Evolutionary conservation across 2,797 vertebrate species (phyloP), one percentile per base, ranked within the genome.

Genomic region (Silurus lanzhouensis): DNA sequence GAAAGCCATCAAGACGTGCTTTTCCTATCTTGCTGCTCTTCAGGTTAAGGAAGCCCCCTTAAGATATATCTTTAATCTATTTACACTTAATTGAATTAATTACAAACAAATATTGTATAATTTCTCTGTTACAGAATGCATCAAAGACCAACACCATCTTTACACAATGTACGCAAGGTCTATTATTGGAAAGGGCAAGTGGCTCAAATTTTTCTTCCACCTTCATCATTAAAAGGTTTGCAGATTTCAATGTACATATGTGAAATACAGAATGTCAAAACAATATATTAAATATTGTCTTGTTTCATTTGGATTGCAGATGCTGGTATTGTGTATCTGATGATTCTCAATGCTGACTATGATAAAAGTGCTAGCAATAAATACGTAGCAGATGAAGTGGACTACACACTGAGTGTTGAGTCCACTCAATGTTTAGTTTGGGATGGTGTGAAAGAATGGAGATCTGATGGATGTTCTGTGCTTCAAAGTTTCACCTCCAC

Each of bases 21-120:
- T 96, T 97, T 91, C 96, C 96, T 14, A 72, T 97, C 90, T 87
- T 95, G 93, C 79, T 97, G 80, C 93, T 97, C 63, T 92, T 96
- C 83, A 96, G 97, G 96, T 97, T 31, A 74, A 74, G 17, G 8
- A 17, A 60, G 1, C 20, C 14, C 12, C 10, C 22, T 22, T 25
- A 63, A 14, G 55, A 55, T 8, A 57, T 31, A 17, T 38, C 17
- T 22, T 6, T 31, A 1, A 68, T 55, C 1, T 27, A 31, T 27
- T 67, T 68, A n/a, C 44, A 31, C 19, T 66, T 76, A 15, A 31
- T 3, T 75, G 20, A 46, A 8, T 44, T 10, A 27, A 38, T 6
- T 60, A 13, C 5, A 13, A 57, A 27, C 8, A 22, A 5, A 4
- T 1, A 48, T 44, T n/a, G 57, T 46, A 58, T 58, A 63, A 75